Conservation (phyloP, 2,888 invertebrate species). For the Notodonta dromedarius region DNA sequence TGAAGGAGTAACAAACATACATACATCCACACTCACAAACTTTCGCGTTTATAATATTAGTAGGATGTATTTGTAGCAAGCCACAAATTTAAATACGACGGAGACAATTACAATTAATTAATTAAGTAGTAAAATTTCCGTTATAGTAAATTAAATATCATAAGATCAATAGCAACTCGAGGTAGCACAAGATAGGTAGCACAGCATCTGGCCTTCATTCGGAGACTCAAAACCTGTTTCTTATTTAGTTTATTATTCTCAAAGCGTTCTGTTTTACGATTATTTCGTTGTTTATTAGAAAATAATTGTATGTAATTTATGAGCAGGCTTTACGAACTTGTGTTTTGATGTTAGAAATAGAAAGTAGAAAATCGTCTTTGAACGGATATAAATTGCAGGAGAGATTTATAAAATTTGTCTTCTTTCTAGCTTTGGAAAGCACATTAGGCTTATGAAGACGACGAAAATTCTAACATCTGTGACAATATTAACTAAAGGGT, state of each 20-base stretch:
- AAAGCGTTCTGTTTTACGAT: background rate
- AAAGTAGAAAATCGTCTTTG: background rate
- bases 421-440: too few species aligned
- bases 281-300: background rate
- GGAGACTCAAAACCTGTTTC: slow-evolving; percentile 54
- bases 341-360: background rate
- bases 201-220: slow-evolving; percentile 61
- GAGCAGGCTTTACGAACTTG: background rate
- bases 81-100: background rate
- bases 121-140: too few species aligned
- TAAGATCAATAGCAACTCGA: slow-evolving; percentile 47
- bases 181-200: slow-evolving; percentile 60
- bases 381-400: too few species aligned
- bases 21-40: too few species aligned
- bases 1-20: too few species aligned
- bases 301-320: background rate
- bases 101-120: slow-evolving; percentile 4
- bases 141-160: slow-evolving; percentile 19
- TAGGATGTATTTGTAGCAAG: background rate
- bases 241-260: slow-evolving; percentile 32
- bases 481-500: too few species aligned
- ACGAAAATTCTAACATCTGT: too few species aligned
- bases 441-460: too few species aligned
- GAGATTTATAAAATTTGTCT: too few species aligned
- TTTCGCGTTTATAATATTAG: too few species aligned